Conservation (phyloP, 2,888 invertebrate genomes). For the Trichogramma evanescens region DNA sequence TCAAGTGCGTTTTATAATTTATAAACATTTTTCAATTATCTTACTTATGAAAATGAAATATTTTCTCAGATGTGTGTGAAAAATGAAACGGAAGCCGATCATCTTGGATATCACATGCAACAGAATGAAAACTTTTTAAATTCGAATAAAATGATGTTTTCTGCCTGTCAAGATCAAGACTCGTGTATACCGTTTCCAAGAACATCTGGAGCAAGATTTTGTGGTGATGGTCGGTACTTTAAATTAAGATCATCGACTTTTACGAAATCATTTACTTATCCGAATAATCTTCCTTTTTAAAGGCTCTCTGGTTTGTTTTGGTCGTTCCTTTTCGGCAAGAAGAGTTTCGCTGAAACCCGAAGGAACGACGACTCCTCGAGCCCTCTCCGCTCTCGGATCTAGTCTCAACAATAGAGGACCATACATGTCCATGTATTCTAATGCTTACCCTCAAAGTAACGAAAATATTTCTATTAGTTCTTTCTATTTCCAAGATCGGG, state of each 20-base stretch:
- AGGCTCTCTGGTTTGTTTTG: conserved; percentile 77
- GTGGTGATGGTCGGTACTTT: conserved; percentile 62
- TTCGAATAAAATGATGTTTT: conserved; percentile 33
- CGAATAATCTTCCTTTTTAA: conserved; percentile 7
- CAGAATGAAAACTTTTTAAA: conserved; percentile 39
- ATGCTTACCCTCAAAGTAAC: conserved; percentile 38
- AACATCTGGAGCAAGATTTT: conserved; percentile 89
- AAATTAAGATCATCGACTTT: not conserved
- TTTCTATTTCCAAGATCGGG: conserved; percentile 75
- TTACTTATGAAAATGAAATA: not conserved
- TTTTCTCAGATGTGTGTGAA: conserved; percentile 36
- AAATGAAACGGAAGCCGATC: conserved; percentile 41
- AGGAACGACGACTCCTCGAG: conserved; percentile 66
- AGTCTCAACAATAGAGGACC: conserved; percentile 49
- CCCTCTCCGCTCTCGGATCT: conserved; percentile 65
- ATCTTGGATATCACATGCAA: conserved; percentile 39
- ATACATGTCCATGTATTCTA: conserved; percentile 52
- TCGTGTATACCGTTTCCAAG: conserved; percentile 89
- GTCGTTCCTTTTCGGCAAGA: conserved; percentile 64
- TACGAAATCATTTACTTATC: not conserved
- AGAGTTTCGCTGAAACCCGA: conserved; percentile 66
- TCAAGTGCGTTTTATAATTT: conserved; percentile 44
- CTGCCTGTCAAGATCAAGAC: conserved; percentile 50
- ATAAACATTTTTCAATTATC: conserved; percentile 12
- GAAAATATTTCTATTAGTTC: conserved; percentile 59